phyloP scores from a whole-genome alignment of 2,888 invertebrate genomes.

The Ectemnius lituratus region DNA sequence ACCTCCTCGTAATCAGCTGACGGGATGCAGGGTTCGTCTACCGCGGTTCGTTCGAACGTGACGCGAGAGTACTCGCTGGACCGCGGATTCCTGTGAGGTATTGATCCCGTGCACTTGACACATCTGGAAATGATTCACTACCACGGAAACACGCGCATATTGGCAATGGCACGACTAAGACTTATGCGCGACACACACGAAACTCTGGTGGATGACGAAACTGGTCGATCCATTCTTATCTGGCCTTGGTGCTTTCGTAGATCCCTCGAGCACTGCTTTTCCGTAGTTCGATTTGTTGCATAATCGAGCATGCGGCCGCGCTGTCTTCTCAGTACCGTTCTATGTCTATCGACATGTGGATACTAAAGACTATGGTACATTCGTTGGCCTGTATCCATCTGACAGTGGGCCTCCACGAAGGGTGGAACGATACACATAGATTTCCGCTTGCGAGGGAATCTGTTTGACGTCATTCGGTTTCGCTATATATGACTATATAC shows the following conservation, averaged over 20 bases:
- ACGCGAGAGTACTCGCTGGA: conserved; percentile 45
- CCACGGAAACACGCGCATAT: conserved; percentile 54
- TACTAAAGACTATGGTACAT: not conserved
- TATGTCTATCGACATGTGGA: not conserved
- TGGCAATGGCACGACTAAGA: conserved; percentile 50
- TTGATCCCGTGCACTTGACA: conserved; percentile 28
- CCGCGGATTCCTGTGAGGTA: conserved; percentile 31
- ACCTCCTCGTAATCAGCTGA: conserved; percentile 28
- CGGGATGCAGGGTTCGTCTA: conserved; percentile 24
- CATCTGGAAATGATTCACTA: conserved; percentile 54
- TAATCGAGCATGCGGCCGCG: conserved; percentile 1
- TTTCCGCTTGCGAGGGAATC: not conserved
- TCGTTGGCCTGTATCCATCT: not conserved
- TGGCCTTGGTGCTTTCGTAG: conserved; percentile 66
- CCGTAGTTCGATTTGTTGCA: conserved; percentile 34
- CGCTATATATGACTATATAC: not conserved
- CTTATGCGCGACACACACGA: conserved; percentile 49
- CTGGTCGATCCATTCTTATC: conserved; percentile 72
- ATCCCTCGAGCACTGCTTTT: conserved; percentile 42
- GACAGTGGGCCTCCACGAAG: not conserved
- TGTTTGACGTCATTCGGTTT: not conserved
- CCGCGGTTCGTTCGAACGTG: conserved; percentile 43
- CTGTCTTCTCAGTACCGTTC: not conserved
- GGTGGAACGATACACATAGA: not conserved
- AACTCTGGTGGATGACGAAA: conserved; percentile 67